Base-by-base conservation (phyloP, 2,113 vertebrate species). In the Beaufortia kweichowensis region DNA sequence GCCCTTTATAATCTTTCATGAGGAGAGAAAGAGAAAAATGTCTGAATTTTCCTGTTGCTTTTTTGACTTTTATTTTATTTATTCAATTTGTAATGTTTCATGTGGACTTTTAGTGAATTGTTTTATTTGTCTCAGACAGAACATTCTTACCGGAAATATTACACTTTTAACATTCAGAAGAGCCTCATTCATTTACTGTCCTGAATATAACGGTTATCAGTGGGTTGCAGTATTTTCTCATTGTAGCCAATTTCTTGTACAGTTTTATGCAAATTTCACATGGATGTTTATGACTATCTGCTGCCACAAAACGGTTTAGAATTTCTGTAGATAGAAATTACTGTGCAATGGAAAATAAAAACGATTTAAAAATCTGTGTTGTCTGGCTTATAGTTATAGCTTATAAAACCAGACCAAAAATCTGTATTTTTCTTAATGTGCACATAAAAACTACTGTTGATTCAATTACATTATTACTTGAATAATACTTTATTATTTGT, bases 321-420 rank as follows among this genome's bases (percentile, higher is more conserved):
- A 90, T 85, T 87, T 90, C 84, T 93, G 90, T 94, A 94, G 90
- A 92, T 91, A 93, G 90, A 94, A 90, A 90, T 91, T 84, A 92
- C 84, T 90, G 92, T 91, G 85, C 91, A 83, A 88, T 87, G 92
- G 83, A 88, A 88, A 88, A 88, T 92, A 94, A 89, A 81, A 91
- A 86, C 85, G 79, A 81, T 74, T 79, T 82, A 72, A 91, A 81
- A 74, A 67, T 72, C 4, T 76, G 81, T 67, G 64, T 31, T 72
- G n/a, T 70, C n/a, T 19, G 24, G 14, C 6, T 33, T 21, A 29
- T 39, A 19, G 21, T 65, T 48, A 1, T 14, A 53, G 17, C n/a
- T 53, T 15, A 7, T 14, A 11, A 50, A 53, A 48, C 11, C 8
- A 10, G n/a, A 21, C n/a, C n/a, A n/a, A n/a, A n/a, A n/a, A n/a